These are phyloP conservation scores for Pseudochirops corinnae DNA, from an alignment of 2,797 vertebrate species.

Conservation along the genomic window DNA sequence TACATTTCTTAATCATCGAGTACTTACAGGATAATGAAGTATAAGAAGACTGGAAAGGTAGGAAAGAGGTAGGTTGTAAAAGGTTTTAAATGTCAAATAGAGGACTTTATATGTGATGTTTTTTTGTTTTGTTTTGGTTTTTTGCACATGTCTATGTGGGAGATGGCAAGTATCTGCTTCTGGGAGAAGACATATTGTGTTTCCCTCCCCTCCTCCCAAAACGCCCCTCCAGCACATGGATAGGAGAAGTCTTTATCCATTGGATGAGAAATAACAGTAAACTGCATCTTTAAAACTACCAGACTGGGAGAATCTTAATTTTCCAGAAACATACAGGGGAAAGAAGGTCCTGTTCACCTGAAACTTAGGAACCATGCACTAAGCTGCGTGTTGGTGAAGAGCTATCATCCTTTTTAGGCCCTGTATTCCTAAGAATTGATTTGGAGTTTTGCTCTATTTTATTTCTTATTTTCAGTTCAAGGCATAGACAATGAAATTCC, in stretches of 20 bases:
- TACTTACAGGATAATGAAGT: too few species aligned
- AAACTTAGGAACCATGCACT: not conserved
- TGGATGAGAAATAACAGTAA: not conserved
- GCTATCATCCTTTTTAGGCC: not conserved
- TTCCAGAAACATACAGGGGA: not conserved
- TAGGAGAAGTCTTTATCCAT: not conserved
- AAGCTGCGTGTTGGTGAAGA: not conserved
- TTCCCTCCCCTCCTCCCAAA: too few species aligned
- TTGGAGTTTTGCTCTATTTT: not conserved
- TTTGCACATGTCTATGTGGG: not conserved
- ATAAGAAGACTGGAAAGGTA: not conserved
- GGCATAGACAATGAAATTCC: not conserved
- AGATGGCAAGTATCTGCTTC: not conserved
- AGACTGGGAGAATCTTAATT: not conserved
- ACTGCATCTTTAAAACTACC: not conserved
- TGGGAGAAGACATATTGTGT: not conserved
- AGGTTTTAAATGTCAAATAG: not conserved
- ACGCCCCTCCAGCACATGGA: fast-evolving
- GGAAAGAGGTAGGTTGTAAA: not conserved
- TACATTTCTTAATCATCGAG: not conserved
- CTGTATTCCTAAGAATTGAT: not conserved
- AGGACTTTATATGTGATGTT: not conserved
- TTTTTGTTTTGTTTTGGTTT: too few species aligned
- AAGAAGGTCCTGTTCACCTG: not conserved
- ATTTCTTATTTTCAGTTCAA: not conserved